phyloP scores from a whole-genome alignment of 35 echinoderm and acorn worm species.

The Acanthaster planci region DNA sequence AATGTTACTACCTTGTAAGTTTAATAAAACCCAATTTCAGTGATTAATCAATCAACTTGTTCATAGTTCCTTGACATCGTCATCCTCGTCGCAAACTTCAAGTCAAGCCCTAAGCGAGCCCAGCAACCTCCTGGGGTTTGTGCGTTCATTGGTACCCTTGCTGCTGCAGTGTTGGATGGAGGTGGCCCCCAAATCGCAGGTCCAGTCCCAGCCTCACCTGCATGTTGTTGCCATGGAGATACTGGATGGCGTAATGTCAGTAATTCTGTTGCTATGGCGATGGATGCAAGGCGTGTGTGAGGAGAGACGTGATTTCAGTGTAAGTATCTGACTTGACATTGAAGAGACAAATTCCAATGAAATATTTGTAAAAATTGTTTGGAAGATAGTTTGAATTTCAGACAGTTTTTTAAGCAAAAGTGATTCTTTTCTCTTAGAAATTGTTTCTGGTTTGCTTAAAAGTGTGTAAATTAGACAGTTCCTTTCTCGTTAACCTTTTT shows the following conservation, averaged over 20 bases:
- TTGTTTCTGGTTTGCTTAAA: too few relatives aligned
- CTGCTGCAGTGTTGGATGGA: conserved; percentile 90
- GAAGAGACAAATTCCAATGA: neutral
- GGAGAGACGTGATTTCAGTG: neutral
- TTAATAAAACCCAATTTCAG: too few relatives aligned
- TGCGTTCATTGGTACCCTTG: conserved; percentile 68
- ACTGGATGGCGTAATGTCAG: conserved; percentile 64
- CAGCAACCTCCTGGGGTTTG: conserved; percentile 42
- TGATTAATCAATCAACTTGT: too few relatives aligned
- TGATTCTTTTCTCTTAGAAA: too few relatives aligned
- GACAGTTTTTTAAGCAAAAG: too few relatives aligned
- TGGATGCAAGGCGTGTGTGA: conserved; percentile 36
- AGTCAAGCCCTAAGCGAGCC: conserved; percentile 2
- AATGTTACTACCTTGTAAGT: too few relatives aligned
- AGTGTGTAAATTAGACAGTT: too few relatives aligned
- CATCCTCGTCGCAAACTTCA: neutral
- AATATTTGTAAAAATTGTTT: too few relatives aligned
- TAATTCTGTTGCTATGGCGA: conserved; percentile 73
- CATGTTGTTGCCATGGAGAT: conserved; percentile 53
- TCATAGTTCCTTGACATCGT: neutral
- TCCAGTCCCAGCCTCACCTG: neutral
- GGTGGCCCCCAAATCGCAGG: conserved; percentile 50
- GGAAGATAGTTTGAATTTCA: too few relatives aligned
- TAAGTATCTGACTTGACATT: neutral
- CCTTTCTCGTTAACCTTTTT: too few relatives aligned